Base-by-base conservation (phyloP, 2,113 vertebrate genomes). In the Antennarius striatus region DNA sequence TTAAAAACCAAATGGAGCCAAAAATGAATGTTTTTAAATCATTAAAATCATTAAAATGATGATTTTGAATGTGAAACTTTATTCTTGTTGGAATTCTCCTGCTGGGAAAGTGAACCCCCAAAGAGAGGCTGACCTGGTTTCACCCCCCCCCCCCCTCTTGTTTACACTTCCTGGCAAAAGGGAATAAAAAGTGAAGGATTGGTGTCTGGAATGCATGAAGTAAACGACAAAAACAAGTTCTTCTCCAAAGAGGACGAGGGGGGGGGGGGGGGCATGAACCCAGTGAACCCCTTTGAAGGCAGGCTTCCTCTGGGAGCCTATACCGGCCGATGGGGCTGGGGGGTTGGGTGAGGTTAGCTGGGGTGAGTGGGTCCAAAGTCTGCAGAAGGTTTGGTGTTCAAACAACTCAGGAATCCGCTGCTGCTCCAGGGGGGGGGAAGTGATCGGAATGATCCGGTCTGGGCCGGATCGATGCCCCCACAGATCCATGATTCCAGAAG, bases 321-420 rank as follows among this genome's bases (percentile, higher is more conserved):
- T 76, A 22, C 22, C 22, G 22, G 22, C 22, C 22, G 22, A n/a
- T 68, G 63, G 71, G 80, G 77, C 64, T 64, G 58, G 49, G 63
- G 91, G 91, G 90, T 85, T 90, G 89, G 89, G 88, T 76, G 80
- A 54, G 89, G 90, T 91, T 83, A 88, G 71, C 75, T 85, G 48
- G 89, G 90, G 89, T 90, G 87, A 92, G 70, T 57, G 77, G 84
- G 79, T 82, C 64, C 77, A 83, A 83, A 79, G 70, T 81, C 80
- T 77, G 58, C 78, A 74, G 63, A 81, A 78, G 73, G 73, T 72
- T 82, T 3, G 75, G 73, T 75, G 63, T 81, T 87, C 71, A 63
- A 73, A 71, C 66, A 69, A 60, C 59, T 68, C 71, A 56, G 80
- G 72, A 84, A 80, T 79, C 71, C 79, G 63, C 39, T n/a, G 53